Conservation (phyloP, 1,140 invertebrate genomes). For the Zophobas morio region DNA sequence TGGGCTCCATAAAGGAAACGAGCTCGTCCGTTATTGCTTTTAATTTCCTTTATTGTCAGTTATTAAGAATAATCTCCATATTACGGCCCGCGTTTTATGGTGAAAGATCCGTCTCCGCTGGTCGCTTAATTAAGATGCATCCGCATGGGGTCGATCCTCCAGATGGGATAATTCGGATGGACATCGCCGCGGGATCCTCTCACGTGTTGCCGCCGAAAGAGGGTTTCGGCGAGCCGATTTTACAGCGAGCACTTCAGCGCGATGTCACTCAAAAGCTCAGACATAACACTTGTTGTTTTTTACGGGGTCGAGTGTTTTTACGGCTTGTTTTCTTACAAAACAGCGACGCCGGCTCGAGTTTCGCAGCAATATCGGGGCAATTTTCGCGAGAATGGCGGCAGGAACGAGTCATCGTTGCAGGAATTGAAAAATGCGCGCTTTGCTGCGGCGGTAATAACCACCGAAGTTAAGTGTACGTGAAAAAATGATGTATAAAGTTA, state of each 20-base stretch:
- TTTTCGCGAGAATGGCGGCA: constrained; percentile 1
- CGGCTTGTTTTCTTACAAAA: constrained; percentile 19
- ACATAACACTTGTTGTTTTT: constrained; percentile 19
- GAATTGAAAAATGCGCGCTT: no score
- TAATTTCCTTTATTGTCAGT: constrained; percentile 40
- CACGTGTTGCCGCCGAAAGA: neutral
- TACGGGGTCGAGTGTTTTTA: constrained; percentile 4
- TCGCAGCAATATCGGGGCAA: neutral
- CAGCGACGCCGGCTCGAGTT: constrained; percentile 7
- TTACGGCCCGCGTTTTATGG: neutral
- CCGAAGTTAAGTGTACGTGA: no score
- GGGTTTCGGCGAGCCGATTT: neutral
- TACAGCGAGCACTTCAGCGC: constrained; percentile 1
- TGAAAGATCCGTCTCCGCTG: constrained; percentile 13
- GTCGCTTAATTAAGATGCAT: constrained; percentile 30
- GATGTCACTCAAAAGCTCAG: constrained; percentile 14
- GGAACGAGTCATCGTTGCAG: neutral
- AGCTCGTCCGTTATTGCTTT: constrained; percentile 24
- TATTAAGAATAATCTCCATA: constrained; percentile 42
- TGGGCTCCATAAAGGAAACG: constrained; percentile 24
- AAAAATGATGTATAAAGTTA: no score
- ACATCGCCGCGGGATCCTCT: neutral
- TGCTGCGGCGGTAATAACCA: no score
- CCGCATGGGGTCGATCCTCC: constrained; percentile 18
- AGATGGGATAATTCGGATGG: neutral